Conservation (phyloP, 2,888 invertebrate species). For the Nowickia ferox region DNA sequence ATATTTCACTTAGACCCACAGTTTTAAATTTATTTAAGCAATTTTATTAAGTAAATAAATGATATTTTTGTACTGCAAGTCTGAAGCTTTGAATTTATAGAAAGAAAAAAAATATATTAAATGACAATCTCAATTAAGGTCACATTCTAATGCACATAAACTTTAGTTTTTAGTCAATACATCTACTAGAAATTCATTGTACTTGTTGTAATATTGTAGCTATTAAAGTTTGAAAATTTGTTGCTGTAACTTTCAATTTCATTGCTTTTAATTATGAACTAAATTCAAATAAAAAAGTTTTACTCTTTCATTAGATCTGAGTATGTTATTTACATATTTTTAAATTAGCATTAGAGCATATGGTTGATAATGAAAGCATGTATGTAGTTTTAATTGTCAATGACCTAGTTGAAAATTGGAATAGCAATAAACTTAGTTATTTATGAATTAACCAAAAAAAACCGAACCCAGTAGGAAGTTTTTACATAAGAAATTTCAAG, state of each 20-base stretch:
- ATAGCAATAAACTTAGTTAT: slow-evolving; percentile 13
- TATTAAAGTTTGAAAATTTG: slow-evolving; percentile 29
- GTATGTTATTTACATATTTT: slow-evolving; percentile 44
- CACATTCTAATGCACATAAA: slow-evolving; percentile 28
- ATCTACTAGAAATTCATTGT: background rate
- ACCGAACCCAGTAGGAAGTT: slow-evolving; percentile 1
- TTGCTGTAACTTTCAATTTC: slow-evolving; percentile 66
- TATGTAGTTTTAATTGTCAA: slow-evolving; percentile 64
- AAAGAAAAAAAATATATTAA: background rate
- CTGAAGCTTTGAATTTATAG: slow-evolving; percentile 33
- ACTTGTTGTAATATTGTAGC: background rate
- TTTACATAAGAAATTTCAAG: background rate
- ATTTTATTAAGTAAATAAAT: slow-evolving; percentile 26
- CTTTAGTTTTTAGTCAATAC: background rate
- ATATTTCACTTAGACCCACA: slow-evolving; percentile 42
- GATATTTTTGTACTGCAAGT: slow-evolving; percentile 13
- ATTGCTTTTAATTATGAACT: slow-evolving; percentile 52
- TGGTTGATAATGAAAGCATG: background rate
- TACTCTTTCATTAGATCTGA: slow-evolving; percentile 34
- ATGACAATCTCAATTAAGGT: slow-evolving; percentile 67
- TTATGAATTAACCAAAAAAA: slow-evolving; percentile 6
- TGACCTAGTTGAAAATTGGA: slow-evolving; percentile 62
- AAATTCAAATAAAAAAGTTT: slow-evolving; percentile 20
- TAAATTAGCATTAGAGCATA: slow-evolving; percentile 27
- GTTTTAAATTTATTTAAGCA: slow-evolving; percentile 24